These are phyloP conservation scores for Acropora tenuis DNA, from an alignment of 64 coral and sea anemone species.

Conservation along the genomic window DNA sequence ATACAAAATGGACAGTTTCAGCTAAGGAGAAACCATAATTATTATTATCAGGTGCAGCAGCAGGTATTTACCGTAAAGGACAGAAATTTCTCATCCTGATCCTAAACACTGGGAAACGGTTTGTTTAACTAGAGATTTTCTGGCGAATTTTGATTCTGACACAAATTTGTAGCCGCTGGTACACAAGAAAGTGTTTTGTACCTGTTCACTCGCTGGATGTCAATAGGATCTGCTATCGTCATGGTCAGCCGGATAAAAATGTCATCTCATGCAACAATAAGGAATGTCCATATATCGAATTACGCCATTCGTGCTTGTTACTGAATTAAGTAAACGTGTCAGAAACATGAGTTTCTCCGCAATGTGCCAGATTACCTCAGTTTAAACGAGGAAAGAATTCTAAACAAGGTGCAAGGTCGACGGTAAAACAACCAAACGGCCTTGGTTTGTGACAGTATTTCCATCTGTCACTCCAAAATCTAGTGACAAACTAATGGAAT, in stretches of 20 bases:
- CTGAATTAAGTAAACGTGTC: slow-evolving; percentile 2
- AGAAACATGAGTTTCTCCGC: neutral
- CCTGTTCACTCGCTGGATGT: neutral
- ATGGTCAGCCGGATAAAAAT: neutral
- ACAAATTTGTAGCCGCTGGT: neutral
- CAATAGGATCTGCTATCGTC: neutral
- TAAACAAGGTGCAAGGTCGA: slow-evolving; percentile 3
- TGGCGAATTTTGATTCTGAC: neutral
- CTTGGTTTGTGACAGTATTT: neutral
- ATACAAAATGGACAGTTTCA: no score
- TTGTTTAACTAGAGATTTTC: neutral
- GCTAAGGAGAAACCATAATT: no score
- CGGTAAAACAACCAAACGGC: neutral
- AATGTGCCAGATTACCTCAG: neutral
- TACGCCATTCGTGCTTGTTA: neutral
- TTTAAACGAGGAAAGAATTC: slow-evolving; percentile 16
- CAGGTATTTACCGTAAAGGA: no score
- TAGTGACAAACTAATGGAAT: neutral
- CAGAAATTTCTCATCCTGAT: neutral
- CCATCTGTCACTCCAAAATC: neutral
- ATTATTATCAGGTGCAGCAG: no score
- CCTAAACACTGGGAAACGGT: neutral
- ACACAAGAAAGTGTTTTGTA: neutral
- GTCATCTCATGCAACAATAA: slow-evolving; percentile 5
- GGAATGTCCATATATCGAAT: neutral